These are phyloP conservation scores for Chlorops oryzae DNA, from an alignment of 1,140 invertebrate species.

Conservation along the genomic window DNA sequence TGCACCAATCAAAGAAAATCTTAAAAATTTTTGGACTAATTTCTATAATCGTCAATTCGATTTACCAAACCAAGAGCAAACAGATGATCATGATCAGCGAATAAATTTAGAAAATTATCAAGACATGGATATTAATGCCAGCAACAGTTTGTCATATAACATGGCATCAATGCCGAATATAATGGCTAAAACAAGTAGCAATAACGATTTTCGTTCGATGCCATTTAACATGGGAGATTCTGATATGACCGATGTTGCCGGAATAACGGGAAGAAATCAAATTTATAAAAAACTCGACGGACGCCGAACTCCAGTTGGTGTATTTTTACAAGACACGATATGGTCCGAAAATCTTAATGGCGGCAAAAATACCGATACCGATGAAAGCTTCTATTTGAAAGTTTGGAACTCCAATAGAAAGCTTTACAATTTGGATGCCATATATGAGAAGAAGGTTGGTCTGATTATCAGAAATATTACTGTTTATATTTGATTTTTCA, in stretches of 20 bases:
- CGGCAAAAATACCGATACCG: conserved; percentile 12
- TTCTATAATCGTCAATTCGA: conserved; percentile 18
- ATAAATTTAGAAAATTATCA: background rate
- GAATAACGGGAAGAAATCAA: conserved; percentile 1
- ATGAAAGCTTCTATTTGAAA: conserved; percentile 19
- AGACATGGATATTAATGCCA: conserved; percentile 5
- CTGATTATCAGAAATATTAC: too few species aligned
- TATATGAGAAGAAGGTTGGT: background rate
- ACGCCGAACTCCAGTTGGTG: conserved; percentile 9
- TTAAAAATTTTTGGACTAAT: conserved; percentile 22
- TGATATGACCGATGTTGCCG: conserved; percentile 6
- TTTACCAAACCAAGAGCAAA: too few species aligned
- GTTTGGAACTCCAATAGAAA: conserved; percentile 15
- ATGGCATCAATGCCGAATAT: too few species aligned
- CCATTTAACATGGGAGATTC: conserved; percentile 13
- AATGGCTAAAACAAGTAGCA: conserved; percentile 9
- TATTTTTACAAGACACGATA: conserved; percentile 20
- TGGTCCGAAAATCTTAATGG: conserved; percentile 15
- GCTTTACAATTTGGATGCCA: conserved; percentile 1
- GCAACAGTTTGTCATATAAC: too few species aligned
- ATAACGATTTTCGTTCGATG: conserved; percentile 17
- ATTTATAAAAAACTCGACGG: too few species aligned
- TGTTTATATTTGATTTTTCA: too few species aligned
- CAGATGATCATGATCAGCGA: conserved; percentile 7
- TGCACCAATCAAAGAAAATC: conserved; percentile 12